phyloP scores from a whole-genome alignment of 2,797 vertebrate genomes.

The Syngnathus rostellatus region DNA sequence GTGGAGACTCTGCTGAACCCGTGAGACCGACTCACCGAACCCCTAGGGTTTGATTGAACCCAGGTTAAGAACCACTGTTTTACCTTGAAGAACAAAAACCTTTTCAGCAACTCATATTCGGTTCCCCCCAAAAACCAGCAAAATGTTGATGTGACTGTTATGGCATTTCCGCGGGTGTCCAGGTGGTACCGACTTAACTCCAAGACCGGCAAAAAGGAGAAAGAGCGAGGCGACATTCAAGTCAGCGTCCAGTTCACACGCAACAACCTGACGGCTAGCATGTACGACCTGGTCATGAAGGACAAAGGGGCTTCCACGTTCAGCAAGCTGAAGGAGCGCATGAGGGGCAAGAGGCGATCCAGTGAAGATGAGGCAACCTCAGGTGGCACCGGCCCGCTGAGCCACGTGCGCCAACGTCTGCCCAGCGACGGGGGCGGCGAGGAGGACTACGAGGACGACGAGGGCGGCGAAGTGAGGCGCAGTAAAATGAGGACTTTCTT shows the following conservation, averaged over 20 bases:
- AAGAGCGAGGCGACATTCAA: conserved; percentile 90
- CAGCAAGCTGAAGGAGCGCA: conserved; percentile 85
- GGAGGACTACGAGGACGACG: conserved; percentile 80
- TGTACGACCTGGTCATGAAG: conserved; percentile 93
- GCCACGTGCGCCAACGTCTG: conserved; percentile 58
- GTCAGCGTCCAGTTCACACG: conserved; percentile 85
- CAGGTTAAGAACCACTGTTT: too few species aligned
- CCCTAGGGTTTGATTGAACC: too few species aligned
- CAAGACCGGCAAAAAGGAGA: conserved; percentile 94
- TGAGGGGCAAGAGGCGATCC: conserved; percentile 80
- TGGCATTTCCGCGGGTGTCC: conserved; percentile 3
- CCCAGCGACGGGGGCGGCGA: conserved; percentile 72
- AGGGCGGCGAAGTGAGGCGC: conserved; percentile 70
- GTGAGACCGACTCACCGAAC: too few species aligned
- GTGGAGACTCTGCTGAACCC: too few species aligned
- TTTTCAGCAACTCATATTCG: neutral
- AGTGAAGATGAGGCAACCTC: conserved; percentile 82
- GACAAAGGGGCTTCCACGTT: conserved; percentile 86
- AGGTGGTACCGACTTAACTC: conserved; percentile 94
- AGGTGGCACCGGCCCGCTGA: conserved; percentile 66
- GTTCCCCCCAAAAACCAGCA: neutral
- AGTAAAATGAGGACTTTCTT: conserved; percentile 90
- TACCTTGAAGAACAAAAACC: neutral
- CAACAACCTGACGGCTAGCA: conserved; percentile 91
- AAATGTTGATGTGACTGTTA: neutral